Base-by-base conservation (phyloP, 2,888 invertebrate species). In the Acrobasis suavella region DNA sequence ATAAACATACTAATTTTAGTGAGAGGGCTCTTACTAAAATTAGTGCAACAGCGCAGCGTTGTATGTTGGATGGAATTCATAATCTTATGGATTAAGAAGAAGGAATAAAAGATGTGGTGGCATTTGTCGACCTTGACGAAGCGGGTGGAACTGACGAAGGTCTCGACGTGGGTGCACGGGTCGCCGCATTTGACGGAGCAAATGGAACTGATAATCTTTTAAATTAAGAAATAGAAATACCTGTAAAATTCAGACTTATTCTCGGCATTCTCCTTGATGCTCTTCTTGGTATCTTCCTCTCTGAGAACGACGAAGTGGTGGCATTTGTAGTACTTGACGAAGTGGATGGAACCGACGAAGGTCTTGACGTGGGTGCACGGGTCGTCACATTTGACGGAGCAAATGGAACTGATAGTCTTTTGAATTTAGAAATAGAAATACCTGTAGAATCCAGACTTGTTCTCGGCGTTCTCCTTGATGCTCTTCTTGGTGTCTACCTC, bases 91-190 rank as follows among this genome's bases (percentile, higher is more conserved):
- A n/a, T n/a, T n/a, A n/a, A n/a, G n/a, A n/a, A n/a, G n/a, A n/a
- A n/a, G n/a, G n/a, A n/a, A n/a, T n/a, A n/a, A n/a, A 98, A 99
- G 93, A 99, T 98, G 85, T 98, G 98, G 89, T 98, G 98, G 82
- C 99, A 99, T 86, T 98, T 98, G 87, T 98, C 98, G 90, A 99
- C 99, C 90, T 98, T 98, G 49, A 99, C 98, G 91, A 99, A 99
- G 72, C 98, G 94, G 54, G 98, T 98, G 60, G 98, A 98, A 94
- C 98, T 97, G 75, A 98, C 98, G 92, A 98, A 98, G 3, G 98
- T 98, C 90, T 98, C 98, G 65, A 98, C 98, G 87, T 98, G 98
- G 2, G 98, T 97, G 89, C 98, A 98, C n/a, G 98, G 97, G 87
- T 98, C 98, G 1, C 98, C 98, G 86, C 99, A 99, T 87, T 98